Evolutionary conservation across 2,888 invertebrate species (phyloP).

Genomic region (Tubulanus polymorphus): DNA sequence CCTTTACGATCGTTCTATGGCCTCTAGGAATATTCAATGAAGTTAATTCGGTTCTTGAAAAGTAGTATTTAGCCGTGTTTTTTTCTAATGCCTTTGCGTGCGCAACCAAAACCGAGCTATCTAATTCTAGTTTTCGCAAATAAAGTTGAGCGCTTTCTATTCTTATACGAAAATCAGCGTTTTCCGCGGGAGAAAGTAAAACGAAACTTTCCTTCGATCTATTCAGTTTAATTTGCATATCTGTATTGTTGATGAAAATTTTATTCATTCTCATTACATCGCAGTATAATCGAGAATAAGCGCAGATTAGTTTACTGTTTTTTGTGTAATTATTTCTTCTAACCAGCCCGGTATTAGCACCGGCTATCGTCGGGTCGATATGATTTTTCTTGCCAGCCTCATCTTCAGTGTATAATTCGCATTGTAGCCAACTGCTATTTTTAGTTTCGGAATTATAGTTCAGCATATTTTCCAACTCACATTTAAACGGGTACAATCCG

Average conservation of each 20-base stretch:
- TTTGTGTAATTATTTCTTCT: neutral
- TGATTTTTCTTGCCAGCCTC: neutral
- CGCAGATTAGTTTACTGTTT: neutral
- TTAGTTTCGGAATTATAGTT: neutral
- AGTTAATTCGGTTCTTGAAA: neutral
- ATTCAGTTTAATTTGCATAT: neutral
- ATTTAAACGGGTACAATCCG: neutral
- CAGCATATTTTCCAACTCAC: neutral
- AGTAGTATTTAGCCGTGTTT: conserved; percentile 2
- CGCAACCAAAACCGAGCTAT: neutral
- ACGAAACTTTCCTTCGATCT: neutral
- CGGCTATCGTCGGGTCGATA: neutral
- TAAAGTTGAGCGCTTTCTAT: neutral
- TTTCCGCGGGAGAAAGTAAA: neutral
- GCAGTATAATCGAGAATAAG: neutral
- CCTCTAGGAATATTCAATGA: neutral
- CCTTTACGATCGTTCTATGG: neutral
- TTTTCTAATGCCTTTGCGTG: neutral
- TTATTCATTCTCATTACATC: neutral
- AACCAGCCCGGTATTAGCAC: neutral
- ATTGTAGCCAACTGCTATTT: neutral
- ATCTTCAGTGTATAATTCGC: neutral
- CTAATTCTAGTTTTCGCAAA: neutral
- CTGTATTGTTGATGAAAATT: neutral
- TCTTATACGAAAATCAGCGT: neutral